phyloP scores from a whole-genome alignment of 2,888 invertebrate species.

The Dione juno region DNA sequence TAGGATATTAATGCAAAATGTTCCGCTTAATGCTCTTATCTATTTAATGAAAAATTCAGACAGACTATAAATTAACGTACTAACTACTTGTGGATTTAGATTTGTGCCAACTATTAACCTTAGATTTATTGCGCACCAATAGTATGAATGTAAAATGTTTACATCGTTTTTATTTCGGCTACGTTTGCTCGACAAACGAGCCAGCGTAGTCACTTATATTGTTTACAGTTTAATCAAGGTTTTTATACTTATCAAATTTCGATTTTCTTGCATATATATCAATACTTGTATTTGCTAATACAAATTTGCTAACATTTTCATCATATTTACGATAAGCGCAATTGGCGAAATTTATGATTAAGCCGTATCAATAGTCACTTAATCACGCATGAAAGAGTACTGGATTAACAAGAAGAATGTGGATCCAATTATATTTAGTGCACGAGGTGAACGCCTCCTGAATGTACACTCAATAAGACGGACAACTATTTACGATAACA shows the following conservation, averaged over 20 bases:
- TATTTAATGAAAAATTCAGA: background rate
- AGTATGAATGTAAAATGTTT: conserved; percentile 28
- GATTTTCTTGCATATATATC: background rate
- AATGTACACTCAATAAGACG: conserved; percentile 23
- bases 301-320: background rate
- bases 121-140: conserved; percentile 33
- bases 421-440: conserved; percentile 46
- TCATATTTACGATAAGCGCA: too few species aligned
- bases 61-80: background rate
- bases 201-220: background rate
- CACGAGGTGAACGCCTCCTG: conserved; percentile 44
- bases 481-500: conserved; percentile 33
- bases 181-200: background rate
- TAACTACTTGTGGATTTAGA: conserved; percentile 22
- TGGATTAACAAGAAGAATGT: conserved; percentile 34
- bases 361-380: conserved; percentile 25
- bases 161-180: conserved; percentile 21
- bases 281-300: background rate
- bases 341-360: background rate
- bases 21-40: background rate
- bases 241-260: background rate
- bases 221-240: background rate
- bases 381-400: conserved; percentile 25
- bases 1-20: background rate
- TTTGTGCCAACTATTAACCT: conserved; percentile 35